Percentiles rank a stretch among this genome's conserved stretches.
Evolutionary conservation across 1,140 invertebrate species (phyloP).

Genomic region (Ostrea denselamellosa): DNA sequence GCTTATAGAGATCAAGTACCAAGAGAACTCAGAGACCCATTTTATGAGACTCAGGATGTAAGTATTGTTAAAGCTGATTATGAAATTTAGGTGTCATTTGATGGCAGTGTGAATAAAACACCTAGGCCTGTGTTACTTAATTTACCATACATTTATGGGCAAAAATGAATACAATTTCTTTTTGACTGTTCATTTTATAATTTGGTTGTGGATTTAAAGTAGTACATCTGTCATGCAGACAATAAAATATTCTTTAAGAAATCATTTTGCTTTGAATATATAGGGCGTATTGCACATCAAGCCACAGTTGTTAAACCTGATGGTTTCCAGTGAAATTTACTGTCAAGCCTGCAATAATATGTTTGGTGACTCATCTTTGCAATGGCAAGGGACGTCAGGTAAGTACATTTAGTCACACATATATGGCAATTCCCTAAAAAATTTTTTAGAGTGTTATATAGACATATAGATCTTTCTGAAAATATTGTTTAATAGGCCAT

Average conservation of each 20-base stretch:
- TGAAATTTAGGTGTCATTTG: not conserved
- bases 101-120: too few species aligned
- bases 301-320: constrained; percentile 92
- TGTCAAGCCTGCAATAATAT: constrained; percentile 96
- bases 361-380: constrained; percentile 91
- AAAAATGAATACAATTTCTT: too few species aligned
- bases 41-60: constrained; percentile 95
- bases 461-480: not conserved
- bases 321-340: constrained; percentile 97
- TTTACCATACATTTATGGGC: too few species aligned
- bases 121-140: too few species aligned
- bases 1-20: constrained; percentile 97
- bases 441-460: not conserved
- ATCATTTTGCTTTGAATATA: constrained; percentile 57
- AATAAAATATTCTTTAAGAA: not conserved
- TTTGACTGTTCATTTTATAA: too few species aligned
- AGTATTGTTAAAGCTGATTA: not conserved
- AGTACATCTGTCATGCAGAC: not conserved
- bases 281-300: constrained; percentile 96
- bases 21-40: constrained; percentile 94
- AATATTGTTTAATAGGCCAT: constrained; percentile 81
- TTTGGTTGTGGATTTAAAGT: too few species aligned
- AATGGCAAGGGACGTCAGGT: constrained; percentile 69
- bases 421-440: not conserved
- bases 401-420: not conserved